Base-by-base conservation (phyloP, 2,888 invertebrate species). In the Epirrita christyi region DNA sequence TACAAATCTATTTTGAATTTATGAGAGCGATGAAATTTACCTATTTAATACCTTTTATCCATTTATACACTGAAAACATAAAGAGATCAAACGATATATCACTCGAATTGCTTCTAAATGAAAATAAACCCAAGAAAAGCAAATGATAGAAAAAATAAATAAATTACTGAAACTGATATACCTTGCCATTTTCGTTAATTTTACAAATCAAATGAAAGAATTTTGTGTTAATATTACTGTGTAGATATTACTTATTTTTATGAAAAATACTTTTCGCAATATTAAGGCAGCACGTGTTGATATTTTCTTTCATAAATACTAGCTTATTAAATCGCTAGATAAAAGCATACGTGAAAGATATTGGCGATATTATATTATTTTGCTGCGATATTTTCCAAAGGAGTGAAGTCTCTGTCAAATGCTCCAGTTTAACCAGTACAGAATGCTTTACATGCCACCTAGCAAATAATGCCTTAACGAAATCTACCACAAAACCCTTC, bases 1-100 rank as follows among this genome's bases (percentile, higher is more conserved):
- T 21, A 3, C 4, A 21, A 21, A 21, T 32, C 9, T 5, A 2
- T 32, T 6, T 32, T 32, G 77, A 83, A 75, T 83, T 81, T 76
- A 72, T 75, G 21, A 79, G 79, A 81, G 81, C 73, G 70, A 58
- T 63, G 60, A 68, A 43, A 29, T 36, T 0, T 9, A 44, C 4
- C 28, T 13, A 43, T 44, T 13, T 10, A 6, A 36, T 36, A 15
- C 46, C 27, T n/a, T 11, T 36, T 34, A 28, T 9, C 34, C 14
- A 34, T 11, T 46, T 5, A 47, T 37, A 47, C 13, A 13, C 38
- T 32, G 6, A 40, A 40, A 40, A 48, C 9, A 9, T 36, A 6
- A 37, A 15, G 36, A 27, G 50, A 43, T 43, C 51, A 43, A 51
- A 51, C 27, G 36, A 41, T 36, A 11, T 7, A 36, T 27, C 13